phyloP scores from a whole-genome alignment of 2,888 invertebrate genomes.

The Scaptodrosophila latifasciaeformis region DNA sequence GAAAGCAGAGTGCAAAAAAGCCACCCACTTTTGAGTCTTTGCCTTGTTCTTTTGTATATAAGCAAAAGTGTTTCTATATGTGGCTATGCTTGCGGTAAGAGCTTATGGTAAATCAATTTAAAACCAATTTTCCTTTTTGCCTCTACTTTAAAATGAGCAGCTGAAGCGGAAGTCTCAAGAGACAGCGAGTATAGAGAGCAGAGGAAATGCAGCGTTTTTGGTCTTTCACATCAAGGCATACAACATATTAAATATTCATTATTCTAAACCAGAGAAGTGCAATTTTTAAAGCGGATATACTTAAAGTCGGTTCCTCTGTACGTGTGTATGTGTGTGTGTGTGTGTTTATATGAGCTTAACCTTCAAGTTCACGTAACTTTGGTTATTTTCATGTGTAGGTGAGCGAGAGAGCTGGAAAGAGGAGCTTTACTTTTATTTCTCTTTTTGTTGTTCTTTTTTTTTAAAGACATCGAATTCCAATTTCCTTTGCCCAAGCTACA shows the following conservation, averaged over 20 bases:
- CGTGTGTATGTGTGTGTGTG: no score
- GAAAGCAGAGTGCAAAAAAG: no score
- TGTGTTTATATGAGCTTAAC: no score
- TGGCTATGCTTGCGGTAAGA: slow-evolving; percentile 10
- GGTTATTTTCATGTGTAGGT: no score
- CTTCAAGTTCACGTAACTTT: no score
- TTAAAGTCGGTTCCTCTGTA: no score
- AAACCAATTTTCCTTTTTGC: slow-evolving; percentile 61
- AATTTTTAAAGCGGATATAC: no score
- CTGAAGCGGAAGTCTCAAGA: background rate
- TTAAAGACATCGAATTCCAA: slow-evolving; percentile 65
- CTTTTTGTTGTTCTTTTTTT: no score
- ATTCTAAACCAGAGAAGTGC: slow-evolving; percentile 49
- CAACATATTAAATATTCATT: slow-evolving; percentile 62
- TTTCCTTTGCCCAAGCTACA: slow-evolving; percentile 51
- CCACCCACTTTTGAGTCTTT: no score
- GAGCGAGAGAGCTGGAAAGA: slow-evolving; percentile 8
- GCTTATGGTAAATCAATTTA: slow-evolving; percentile 67
- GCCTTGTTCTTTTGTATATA: slow-evolving; percentile 1
- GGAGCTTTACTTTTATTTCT: slow-evolving; percentile 17
- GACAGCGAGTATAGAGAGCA: no score
- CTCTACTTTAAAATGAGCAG: slow-evolving; percentile 25
- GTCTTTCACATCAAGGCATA: no score
- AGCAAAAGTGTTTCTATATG: background rate
- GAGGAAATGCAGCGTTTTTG: no score